Conservation (phyloP, 2,888 invertebrate species). For the Tenodera sinensis region DNA sequence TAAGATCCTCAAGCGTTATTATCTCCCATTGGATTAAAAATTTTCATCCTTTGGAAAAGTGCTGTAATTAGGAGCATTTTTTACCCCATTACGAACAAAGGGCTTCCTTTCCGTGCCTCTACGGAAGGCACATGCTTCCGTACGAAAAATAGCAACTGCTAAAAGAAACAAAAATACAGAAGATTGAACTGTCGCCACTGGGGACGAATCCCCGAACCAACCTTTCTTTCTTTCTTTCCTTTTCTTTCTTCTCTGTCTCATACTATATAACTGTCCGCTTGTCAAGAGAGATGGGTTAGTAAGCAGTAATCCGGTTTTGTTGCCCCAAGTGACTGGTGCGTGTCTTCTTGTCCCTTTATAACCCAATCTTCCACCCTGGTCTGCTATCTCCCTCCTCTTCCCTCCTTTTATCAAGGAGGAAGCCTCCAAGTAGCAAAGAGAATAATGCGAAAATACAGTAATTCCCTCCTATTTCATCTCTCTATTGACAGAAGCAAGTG, state of each 20-base stretch:
- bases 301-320: conserved; percentile 4
- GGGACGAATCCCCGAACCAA: not conserved
- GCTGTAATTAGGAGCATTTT: not conserved
- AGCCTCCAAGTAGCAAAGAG: not conserved
- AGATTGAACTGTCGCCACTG: not conserved
- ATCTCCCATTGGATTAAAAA: too few species aligned
- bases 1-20: too few species aligned
- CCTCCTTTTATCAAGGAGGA: not conserved
- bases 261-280: not conserved
- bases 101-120: not conserved
- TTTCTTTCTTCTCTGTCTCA: not conserved
- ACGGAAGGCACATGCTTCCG: not conserved
- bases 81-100: not conserved
- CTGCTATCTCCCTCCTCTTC: not conserved
- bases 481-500: not conserved
- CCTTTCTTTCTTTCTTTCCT: not conserved
- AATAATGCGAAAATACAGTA: not conserved
- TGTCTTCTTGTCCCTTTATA: not conserved
- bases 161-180: not conserved
- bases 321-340: not conserved
- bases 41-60: too few species aligned
- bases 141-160: not conserved
- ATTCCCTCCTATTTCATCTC: not conserved
- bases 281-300: not conserved
- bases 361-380: not conserved